Percentiles rank a stretch among this genome's conserved stretches.
Conservation (phyloP, 92 coral and sea anemone species). For the Micromussa lordhowensis region DNA sequence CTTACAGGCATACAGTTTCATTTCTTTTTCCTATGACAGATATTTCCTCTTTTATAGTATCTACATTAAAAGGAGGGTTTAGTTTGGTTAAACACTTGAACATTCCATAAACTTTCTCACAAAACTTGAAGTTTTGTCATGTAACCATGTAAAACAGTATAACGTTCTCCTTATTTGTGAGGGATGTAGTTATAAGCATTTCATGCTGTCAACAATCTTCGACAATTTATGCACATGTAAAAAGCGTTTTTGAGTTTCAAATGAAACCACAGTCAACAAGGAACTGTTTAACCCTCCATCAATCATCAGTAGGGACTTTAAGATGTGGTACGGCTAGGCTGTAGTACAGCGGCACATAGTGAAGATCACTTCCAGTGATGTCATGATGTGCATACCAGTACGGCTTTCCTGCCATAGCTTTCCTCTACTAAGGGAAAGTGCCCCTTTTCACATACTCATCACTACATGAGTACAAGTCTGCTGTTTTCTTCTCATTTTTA, state of each 20-base stretch:
- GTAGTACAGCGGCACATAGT: too few species aligned
- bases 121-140: background rate
- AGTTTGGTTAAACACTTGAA: background rate
- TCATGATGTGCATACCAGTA: too few species aligned
- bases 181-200: background rate
- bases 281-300: background rate
- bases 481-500: too few species aligned
- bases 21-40: background rate
- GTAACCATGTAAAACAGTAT: background rate
- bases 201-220: background rate
- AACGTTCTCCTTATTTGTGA: background rate
- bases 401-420: too few species aligned
- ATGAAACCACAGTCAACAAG: background rate
- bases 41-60: background rate
- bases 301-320: too few species aligned
- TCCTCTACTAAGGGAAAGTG: too few species aligned
- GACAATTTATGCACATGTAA: background rate
- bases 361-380: too few species aligned
- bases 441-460: too few species aligned
- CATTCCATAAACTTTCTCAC: background rate
- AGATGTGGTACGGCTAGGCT: too few species aligned
- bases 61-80: background rate
- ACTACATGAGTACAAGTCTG: too few species aligned
- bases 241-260: background rate
- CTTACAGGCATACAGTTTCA: background rate